Base-by-base conservation (phyloP, 2,888 invertebrate genomes). In the Orthonychiurus folsomi region DNA sequence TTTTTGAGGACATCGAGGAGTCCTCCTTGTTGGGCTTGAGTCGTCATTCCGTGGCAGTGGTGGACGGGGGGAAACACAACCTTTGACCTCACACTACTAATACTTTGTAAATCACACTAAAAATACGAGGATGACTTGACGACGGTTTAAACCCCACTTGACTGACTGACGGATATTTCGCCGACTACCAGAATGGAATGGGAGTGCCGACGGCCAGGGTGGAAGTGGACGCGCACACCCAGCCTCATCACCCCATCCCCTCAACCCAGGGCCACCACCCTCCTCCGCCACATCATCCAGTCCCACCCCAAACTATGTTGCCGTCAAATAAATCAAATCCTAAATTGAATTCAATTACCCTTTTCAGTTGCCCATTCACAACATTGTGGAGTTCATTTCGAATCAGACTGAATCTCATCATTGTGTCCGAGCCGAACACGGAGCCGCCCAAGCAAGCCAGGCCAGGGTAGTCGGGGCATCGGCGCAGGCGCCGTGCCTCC, bases 331-430 rank as follows among this genome's bases (percentile, higher is more conserved):
- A n/a, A n/a, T n/a, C n/a, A n/a, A n/a, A n/a, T n/a, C n/a, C n/a
- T n/a, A n/a, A n/a, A 37, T 37, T 5, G 15, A 37, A 37, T 37
- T 37, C 5, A 37, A 37, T 37, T 37, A 37, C 37, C 37, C 37
- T 37, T 84, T 90, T 93, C 73, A 96, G 83, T 78, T 94, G 93
- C 78, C 92, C 92, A 79, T 92, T 89, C 85, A 92, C 90, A 78
- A 95, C 93, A 81, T 96, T 96, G 82, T 94, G 93, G 77, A 96
- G 84, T 82, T 96, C 96, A 79, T 95, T 95, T 78, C 88, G 87
- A 77, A 96, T 96, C 73, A 96, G 87, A 78, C 89, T 91, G 80
- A 95, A 94, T 81, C 94, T 95, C 89, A 96, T 94, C 86, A 95
- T 87, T 12, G 95, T 94, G 77, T 93, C 94, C 63, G 94, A 93